phyloP scores from a whole-genome alignment of 1,140 invertebrate genomes.

The Micrasema longulum region DNA sequence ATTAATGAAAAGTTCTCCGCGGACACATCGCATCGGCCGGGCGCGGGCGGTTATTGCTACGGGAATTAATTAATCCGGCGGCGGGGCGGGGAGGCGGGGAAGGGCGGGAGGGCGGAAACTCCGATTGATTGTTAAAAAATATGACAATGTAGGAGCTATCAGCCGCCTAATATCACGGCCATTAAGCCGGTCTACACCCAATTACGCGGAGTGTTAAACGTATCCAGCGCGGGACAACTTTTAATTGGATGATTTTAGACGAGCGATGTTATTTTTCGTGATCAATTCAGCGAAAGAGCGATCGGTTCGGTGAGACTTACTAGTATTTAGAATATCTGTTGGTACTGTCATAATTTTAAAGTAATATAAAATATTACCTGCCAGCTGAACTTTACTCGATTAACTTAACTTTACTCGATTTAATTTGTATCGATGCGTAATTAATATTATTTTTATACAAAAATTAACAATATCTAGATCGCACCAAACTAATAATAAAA shows the following conservation, averaged over 20 bases:
- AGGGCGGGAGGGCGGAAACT: conserved; percentile 1
- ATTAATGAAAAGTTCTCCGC: conserved; percentile 54
- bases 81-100: background rate
- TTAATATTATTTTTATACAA: no score
- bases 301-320: no score
- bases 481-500: no score
- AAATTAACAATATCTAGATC: no score
- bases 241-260: conserved; percentile 30
- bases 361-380: no score
- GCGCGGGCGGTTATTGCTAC: conserved; percentile 26
- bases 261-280: conserved; percentile 5
- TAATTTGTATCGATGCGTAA: no score
- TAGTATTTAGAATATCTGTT: no score
- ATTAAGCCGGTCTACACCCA: background rate
- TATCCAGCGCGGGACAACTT: conserved; percentile 3
- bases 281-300: conserved; percentile 1
- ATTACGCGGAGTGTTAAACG: conserved; percentile 8
- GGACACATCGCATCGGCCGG: conserved; percentile 50
- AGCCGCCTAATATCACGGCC: conserved; percentile 26
- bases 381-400: no score
- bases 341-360: no score
- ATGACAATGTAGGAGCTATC: conserved; percentile 32
- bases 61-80: conserved; percentile 52
- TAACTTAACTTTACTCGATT: no score
- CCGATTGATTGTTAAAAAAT: conserved; percentile 39